A percentile compares a stretch with the other conserved stretches of the same genome.
Evolutionary conservation across 2,888 invertebrate species (phyloP).

Genomic region (Bombylius major): DNA sequence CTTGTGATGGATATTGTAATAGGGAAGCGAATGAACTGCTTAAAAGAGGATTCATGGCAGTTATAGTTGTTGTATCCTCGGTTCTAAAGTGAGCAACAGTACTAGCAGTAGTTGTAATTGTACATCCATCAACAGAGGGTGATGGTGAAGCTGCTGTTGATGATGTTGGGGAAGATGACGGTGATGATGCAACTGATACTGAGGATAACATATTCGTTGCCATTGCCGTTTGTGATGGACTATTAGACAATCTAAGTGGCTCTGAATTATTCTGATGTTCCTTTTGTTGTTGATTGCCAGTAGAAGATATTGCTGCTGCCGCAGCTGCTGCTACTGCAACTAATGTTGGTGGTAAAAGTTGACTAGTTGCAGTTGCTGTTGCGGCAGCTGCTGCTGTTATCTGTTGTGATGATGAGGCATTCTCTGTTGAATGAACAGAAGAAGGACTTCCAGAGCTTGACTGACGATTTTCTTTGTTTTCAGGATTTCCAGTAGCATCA

Average conservation of each 20-base stretch:
- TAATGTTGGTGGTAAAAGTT: not conserved
- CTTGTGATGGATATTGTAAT: not conserved
- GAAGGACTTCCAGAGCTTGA: constrained; percentile 15
- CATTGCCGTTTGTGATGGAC: not conserved
- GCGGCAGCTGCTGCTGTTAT: not conserved
- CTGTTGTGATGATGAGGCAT: not conserved
- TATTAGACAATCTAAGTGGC: too few species aligned
- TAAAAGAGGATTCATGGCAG: not conserved
- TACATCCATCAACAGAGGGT: not conserved
- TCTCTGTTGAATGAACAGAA: constrained; percentile 5
- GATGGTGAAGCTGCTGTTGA: constrained; percentile 11
- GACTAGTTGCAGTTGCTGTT: not conserved
- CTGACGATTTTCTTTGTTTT: constrained; percentile 5
- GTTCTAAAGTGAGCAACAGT: not conserved
- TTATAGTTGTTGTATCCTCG: not conserved
- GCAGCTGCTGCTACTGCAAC: not conserved
- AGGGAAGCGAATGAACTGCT: not conserved
- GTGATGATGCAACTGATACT: constrained; percentile 1
- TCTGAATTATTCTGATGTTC: too few species aligned
- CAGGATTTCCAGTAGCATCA: constrained; percentile 7
- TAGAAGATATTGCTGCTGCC: not conserved
- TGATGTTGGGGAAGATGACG: constrained; percentile 5
- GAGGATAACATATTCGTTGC: not conserved
- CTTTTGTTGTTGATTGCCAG: not conserved
- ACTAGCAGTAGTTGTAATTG: too few species aligned